These are phyloP conservation scores for Parasteatoda lunata DNA, from an alignment of 2,888 invertebrate species.

Conservation along the genomic window DNA sequence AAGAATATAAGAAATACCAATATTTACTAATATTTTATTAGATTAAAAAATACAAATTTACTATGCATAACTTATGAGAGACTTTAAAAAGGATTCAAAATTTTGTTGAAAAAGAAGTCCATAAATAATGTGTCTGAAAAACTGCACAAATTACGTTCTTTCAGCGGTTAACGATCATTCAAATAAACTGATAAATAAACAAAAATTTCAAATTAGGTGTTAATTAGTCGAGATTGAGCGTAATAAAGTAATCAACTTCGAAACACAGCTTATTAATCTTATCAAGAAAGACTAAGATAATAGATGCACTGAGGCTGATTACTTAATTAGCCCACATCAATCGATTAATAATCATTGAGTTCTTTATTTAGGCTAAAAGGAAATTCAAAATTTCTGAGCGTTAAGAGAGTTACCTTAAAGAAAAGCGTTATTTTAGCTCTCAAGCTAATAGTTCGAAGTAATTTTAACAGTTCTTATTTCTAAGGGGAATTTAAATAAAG, in stretches of 20 bases:
- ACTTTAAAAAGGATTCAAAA: too few relatives aligned
- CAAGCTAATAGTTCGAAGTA: background rate
- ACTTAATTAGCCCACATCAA: conserved; percentile 56
- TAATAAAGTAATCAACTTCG: conserved; percentile 45
- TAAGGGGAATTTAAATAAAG: background rate
- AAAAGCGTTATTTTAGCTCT: background rate
- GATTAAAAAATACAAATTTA: too few relatives aligned
- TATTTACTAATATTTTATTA: too few relatives aligned
- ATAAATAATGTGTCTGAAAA: too few relatives aligned
- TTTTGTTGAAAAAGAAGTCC: too few relatives aligned
- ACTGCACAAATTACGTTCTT: too few relatives aligned
- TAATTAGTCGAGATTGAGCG: conserved; percentile 24
- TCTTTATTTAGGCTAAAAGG: background rate
- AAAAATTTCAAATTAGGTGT: background rate
- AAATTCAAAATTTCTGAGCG: background rate
- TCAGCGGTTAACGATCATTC: too few relatives aligned
- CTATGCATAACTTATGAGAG: too few relatives aligned
- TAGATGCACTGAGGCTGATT: conserved; percentile 50
- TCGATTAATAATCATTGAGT: conserved; percentile 53
- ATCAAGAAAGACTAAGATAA: conserved; percentile 41
- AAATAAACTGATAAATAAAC: background rate
- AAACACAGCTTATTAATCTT: conserved; percentile 34
- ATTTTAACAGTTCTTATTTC: background rate
- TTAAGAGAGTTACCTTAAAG: background rate
- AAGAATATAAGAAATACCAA: too few relatives aligned